Evolutionary conservation across 2,113 vertebrate genomes (phyloP), one percentile per base, ranked within the genome.

Genomic region (Pseudorhombus dupliciocellatus): DNA sequence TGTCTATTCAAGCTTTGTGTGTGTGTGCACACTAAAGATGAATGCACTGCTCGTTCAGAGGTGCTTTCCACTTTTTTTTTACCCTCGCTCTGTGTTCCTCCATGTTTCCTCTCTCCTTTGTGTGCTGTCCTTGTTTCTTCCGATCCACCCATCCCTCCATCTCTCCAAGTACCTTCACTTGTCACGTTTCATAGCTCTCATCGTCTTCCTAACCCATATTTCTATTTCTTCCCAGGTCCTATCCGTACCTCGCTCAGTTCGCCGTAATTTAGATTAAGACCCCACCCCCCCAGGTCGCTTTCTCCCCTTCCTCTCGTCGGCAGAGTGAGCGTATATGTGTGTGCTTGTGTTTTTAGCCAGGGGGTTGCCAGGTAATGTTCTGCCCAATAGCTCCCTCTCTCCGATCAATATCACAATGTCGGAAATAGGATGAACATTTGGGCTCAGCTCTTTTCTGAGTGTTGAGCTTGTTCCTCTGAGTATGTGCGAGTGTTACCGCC

Each of bases 401-500:
- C 69, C 51, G 81, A 87, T 92, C 88, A 60, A 88, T 89, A 89
- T 91, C 86, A 54, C 66, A 59, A 57, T 40, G 52, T 65, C 79
- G 80, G 84, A 91, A 88, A 90, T 84, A 78, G 73, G 77, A 69
- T 67, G 71, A 84, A 77, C 78, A 68, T 90, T 85, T 70, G 70
- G 59, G 53, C 75, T 80, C 83, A 31, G 73, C 74, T 83, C 46
- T 81, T 83, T 84, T 83, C 66, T 74, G 10, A 56, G 22, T 57
- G 58, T 76, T 73, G 20, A 40, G 65, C 50, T 58, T 57, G 21
- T 54, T 58, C 5, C 11, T 3, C 12, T 50, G 15, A 18, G 26
- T 31, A 24, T 16, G 44, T 31, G 11, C 54, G 24, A 37, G 15
- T 31, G 10, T 53, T 64, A 54, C 16, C 31, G 28, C 26, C 53